These are phyloP conservation scores for Rostratula benghalensis DNA, from an alignment of 2,113 vertebrate genomes.

Conservation along the genomic window DNA sequence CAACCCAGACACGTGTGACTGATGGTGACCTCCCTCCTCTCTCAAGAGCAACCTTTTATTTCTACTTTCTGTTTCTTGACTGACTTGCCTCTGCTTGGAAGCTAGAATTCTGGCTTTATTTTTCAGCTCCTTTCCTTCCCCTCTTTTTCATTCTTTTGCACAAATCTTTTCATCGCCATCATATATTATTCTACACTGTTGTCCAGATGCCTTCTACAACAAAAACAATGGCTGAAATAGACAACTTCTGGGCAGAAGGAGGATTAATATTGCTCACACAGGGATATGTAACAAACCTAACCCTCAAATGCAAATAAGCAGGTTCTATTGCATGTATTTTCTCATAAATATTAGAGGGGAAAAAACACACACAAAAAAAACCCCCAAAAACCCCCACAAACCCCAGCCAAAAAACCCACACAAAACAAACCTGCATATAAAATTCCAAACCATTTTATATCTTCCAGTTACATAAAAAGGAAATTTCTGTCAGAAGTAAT, in stretches of 20 bases:
- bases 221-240: background rate
- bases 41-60: background rate
- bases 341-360: background rate
- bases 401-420: too few relatives aligned
- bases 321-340: background rate
- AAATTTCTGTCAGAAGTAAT: background rate
- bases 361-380: background rate
- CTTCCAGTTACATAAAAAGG: background rate
- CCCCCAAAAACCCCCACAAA: too few relatives aligned
- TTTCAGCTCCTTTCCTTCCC: background rate
- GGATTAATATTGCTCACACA: background rate
- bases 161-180: background rate
- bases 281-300: background rate
- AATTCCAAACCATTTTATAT: background rate
- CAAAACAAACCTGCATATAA: background rate
- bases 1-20: background rate
- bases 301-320: background rate
- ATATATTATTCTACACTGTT: background rate
- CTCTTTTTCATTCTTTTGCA: background rate
- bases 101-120: background rate
- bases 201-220: background rate
- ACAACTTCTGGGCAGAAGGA: background rate
- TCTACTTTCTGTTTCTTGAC: background rate
- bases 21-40: background rate
- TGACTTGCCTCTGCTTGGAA: background rate